Conservation (phyloP, 2,113 vertebrate species). For the Halichoerus grypus region DNA sequence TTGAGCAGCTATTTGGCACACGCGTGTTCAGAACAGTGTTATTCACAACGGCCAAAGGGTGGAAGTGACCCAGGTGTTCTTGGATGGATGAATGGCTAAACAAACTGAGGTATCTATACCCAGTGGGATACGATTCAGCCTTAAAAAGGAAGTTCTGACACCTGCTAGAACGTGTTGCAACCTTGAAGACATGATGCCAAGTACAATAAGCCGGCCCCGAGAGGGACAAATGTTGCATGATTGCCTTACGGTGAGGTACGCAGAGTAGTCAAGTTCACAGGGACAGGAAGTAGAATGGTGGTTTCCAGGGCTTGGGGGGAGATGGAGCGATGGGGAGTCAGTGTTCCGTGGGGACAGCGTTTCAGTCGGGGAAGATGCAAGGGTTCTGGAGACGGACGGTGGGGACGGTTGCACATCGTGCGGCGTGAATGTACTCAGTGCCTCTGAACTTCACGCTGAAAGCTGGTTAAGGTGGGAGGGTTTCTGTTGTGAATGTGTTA, state of each 20-base stretch:
- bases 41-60: background rate
- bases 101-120: background rate
- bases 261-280: background rate
- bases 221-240: background rate
- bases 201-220: background rate
- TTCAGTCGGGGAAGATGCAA: background rate
- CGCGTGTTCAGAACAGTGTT: background rate
- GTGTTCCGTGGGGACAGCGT: background rate
- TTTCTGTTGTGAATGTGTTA: background rate
- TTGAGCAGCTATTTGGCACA: background rate
- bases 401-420: background rate
- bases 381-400: background rate
- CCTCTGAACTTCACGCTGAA: background rate
- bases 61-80: background rate
- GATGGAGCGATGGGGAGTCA: accelerated
- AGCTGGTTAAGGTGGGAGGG: background rate
- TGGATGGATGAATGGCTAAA: background rate
- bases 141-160: background rate
- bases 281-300: background rate
- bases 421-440: background rate
- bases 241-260: background rate
- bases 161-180: background rate
- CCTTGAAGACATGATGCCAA: background rate
- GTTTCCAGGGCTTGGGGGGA: background rate
- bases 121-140: background rate